Base-by-base conservation (phyloP, 2,888 invertebrate genomes). In the Diabrotica balteata region DNA sequence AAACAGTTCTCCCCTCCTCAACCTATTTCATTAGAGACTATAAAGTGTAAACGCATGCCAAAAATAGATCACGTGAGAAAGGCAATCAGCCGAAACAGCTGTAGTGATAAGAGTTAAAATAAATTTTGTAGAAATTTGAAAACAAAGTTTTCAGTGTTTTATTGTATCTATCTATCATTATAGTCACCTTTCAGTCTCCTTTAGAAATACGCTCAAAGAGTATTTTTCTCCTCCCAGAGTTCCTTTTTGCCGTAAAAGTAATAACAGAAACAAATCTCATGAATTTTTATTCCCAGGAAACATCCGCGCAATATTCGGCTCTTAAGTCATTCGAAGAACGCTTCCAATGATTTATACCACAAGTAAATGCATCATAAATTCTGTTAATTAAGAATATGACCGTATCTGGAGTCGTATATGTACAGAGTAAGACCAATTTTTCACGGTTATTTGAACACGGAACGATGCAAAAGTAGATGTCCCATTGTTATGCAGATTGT, bases 381-480 rank as follows among this genome's bases (percentile, higher is more conserved):
- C 64, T 59, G 65, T 72, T 72, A 74, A 75, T 75, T 75, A 75
- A 73, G 71, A 76, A 74, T 73, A 73, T 69, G 68, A 72, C 74
- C 74, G 73, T 73, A 76, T 72, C 71, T 72, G 59, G 62, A 70
- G 68, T 65, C 71, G 66, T 71, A 72, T 71, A 69, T 59, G 73
- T 73, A 69, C 65, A 70, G 62, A 69, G 68, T 66, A 68, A 68
- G 67, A 70, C 69, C 74, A 71, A 75, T 75, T 75, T 72, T 75
- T 73, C 74, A 75, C 69, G 70, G 70, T 66, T 72, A 72, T 73
- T 72, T 71, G 74, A 71, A 71, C 72, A 71, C 70, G 67, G 60
- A 68, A 64, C 68, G 66, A 70, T 71, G 69, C 65, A 68, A 63
- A 70, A 55, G 70, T 70, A 63, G 53, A 59, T 69, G 59, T 68